Percentiles rank a stretch among this genome's conserved stretches.
These are phyloP conservation scores for Cheilosia scutellata DNA, from an alignment of 2,888 invertebrate species.

Conservation along the genomic window DNA sequence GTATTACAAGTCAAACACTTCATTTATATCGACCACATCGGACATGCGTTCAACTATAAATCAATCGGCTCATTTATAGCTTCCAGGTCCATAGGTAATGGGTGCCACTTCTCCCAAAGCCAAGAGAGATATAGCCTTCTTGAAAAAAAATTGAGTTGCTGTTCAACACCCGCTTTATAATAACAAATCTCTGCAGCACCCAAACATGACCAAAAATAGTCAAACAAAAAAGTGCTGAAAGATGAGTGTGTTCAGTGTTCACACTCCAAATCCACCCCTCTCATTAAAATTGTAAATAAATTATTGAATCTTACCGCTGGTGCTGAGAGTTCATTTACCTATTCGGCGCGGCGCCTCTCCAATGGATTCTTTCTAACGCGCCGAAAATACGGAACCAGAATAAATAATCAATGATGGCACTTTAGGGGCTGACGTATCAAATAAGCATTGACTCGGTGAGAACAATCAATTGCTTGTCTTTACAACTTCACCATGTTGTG, in stretches of 20 bases:
- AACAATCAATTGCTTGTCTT: constrained; percentile 4
- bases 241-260: constrained; percentile 24
- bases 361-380: not conserved
- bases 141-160: constrained; percentile 1
- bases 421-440: constrained; percentile 2
- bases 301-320: constrained; percentile 11
- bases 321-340: constrained; percentile 44
- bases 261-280: constrained; percentile 14
- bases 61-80: not conserved
- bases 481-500: not conserved
- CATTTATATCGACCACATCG: not conserved
- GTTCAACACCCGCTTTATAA: constrained; percentile 14
- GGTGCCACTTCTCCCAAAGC: not conserved
- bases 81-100: not conserved
- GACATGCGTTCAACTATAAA: not conserved
- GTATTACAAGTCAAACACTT: not conserved
- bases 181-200: not conserved
- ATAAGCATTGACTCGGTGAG: not conserved
- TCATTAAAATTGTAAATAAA: constrained; percentile 22
- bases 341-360: constrained; percentile 11
- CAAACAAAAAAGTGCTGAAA: constrained; percentile 18
- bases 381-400: constrained; percentile 3
- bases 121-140: not conserved
- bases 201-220: constrained; percentile 42
- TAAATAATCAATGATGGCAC: constrained; percentile 36